A percentile compares a stretch with the other conserved stretches of the same genome.
phyloP scores from a whole-genome alignment of 2,888 invertebrate species.

The Cepaea hortensis region DNA sequence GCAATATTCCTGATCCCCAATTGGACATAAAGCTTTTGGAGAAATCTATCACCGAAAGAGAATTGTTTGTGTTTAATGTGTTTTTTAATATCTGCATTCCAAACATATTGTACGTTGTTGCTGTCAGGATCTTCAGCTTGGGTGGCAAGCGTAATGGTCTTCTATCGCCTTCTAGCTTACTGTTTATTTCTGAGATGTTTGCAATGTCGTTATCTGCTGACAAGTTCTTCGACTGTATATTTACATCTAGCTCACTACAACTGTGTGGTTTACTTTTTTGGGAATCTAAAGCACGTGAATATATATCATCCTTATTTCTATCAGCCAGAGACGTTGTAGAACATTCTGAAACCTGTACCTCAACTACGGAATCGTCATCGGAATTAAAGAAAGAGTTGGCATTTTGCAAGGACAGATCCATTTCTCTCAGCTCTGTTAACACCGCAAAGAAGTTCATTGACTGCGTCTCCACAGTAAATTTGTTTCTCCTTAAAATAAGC shows the following conservation, averaged over 20 bases:
- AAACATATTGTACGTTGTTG: not conserved
- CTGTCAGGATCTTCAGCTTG: not conserved
- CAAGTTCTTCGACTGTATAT: too few species aligned
- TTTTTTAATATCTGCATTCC: slow-evolving; percentile 16
- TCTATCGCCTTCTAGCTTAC: not conserved
- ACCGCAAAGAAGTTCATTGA: too few species aligned
- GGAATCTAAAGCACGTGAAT: too few species aligned
- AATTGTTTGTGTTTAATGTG: not conserved
- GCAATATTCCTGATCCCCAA: not conserved
- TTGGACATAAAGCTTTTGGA: slow-evolving; percentile 7
- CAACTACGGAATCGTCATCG: too few species aligned
- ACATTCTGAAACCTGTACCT: too few species aligned
- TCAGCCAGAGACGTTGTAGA: too few species aligned
- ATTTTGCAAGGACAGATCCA: slow-evolving; percentile 13
- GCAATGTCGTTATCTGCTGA: too few species aligned
- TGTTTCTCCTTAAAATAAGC: slow-evolving; percentile 15
- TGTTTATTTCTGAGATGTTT: not conserved
- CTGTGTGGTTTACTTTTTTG: too few species aligned
- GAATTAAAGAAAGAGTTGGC: not conserved
- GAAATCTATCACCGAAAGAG: slow-evolving; percentile 1
- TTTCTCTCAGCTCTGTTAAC: not conserved
- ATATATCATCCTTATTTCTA: too few species aligned
- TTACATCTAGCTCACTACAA: too few species aligned
- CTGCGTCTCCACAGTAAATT: not conserved
- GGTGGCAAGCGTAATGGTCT: not conserved